Base-by-base conservation (phyloP, 2,888 invertebrate species). In the Mesodorylaimus sp. region DNA sequence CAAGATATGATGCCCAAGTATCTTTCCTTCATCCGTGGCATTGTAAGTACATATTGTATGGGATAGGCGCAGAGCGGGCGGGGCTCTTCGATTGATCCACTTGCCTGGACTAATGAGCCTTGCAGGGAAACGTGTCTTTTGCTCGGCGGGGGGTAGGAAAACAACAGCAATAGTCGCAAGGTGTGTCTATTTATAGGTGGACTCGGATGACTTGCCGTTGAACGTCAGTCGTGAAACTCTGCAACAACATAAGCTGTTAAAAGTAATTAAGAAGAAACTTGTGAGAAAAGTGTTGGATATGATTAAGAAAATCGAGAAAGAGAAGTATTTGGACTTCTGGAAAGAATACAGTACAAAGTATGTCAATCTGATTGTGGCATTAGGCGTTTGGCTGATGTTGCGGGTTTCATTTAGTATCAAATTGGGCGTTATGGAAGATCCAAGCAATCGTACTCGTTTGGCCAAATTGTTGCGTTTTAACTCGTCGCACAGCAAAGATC, bases 1-100 rank as follows among this genome's bases (percentile, higher is more conserved):
- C 87, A 87, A 68, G 95, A 97, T 67, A 87, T 97, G 81, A 86
- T 97, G 82, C 95, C 97, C 57, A 89, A 84, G 68, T 99, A 93
- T 70, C 75, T 97, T 59, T 80, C 78, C 58, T 99, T 97, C 70
- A 79, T 99, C 53, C 80, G 83, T 50, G 97, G 97, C 61, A 83
- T 99, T 58, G 95, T 67, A 52, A 56, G 64, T 63, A 5, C 5
- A 13, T 23, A 32, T 32, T 32, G n/a, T n/a, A n/a, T n/a, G n/a
- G n/a, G n/a, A n/a, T n/a, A n/a, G n/a, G n/a, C n/a, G n/a, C n/a
- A n/a, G n/a, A n/a, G n/a, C n/a, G n/a, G n/a, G n/a, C n/a, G n/a
- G n/a, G n/a, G n/a, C n/a, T n/a, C n/a, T n/a, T n/a, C n/a, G n/a
- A n/a, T n/a, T n/a, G n/a, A n/a, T n/a, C n/a, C n/a, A n/a, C n/a